Percentiles rank a stretch among this genome's conserved stretches.
phyloP scores from a whole-genome alignment of 1,140 invertebrate species.

The Drosophila subobscura region DNA sequence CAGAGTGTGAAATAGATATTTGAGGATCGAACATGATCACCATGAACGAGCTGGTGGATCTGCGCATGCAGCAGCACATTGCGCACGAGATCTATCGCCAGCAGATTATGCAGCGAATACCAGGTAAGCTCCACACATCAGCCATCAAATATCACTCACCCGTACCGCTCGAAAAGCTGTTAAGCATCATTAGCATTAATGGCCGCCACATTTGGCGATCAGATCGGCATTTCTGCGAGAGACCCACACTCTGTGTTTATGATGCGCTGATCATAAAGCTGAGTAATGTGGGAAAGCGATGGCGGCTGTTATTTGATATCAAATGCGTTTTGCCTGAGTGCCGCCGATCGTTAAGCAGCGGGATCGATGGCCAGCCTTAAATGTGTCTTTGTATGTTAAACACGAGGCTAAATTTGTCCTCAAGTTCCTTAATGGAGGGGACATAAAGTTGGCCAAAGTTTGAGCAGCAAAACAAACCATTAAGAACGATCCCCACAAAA shows the following conservation, averaged over 20 bases:
- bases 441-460: constrained; percentile 16
- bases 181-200: constrained; percentile 71
- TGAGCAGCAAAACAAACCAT: not conserved
- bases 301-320: constrained; percentile 35
- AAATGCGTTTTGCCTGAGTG: constrained; percentile 43
- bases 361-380: constrained; percentile 23
- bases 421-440: constrained; percentile 14
- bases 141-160: constrained; percentile 31
- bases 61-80: constrained; percentile 82
- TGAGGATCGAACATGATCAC: constrained; percentile 61
- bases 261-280: constrained; percentile 55
- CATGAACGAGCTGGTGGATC: constrained; percentile 83
- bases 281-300: constrained; percentile 72
- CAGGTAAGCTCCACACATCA: constrained; percentile 63
- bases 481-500: too few relatives aligned
- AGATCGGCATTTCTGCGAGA: constrained; percentile 30
- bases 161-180: constrained; percentile 44
- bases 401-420: not conserved
- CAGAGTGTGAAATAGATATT: constrained; percentile 57
- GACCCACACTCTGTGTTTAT: constrained; percentile 55
- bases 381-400: constrained; percentile 22
- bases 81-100: constrained; percentile 83
- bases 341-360: constrained; percentile 44
- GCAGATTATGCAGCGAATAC: constrained; percentile 83
- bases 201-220: constrained; percentile 36